Percentiles rank a stretch among this genome's conserved stretches.
phyloP scores from a whole-genome alignment of 2,888 invertebrate genomes.

The Drosophila anomalata region DNA sequence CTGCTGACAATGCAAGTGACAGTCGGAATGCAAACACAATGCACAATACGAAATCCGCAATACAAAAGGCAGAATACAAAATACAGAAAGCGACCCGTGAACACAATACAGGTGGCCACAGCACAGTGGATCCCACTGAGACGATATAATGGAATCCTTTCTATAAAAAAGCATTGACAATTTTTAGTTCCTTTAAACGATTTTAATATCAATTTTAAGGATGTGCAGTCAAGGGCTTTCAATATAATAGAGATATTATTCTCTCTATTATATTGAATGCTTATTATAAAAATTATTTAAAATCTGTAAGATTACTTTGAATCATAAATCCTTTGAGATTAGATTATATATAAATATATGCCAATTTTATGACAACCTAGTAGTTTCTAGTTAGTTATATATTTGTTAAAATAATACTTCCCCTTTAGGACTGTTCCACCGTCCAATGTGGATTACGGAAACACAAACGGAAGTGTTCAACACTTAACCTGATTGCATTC shows the following conservation, averaged over 20 bases:
- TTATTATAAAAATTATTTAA: no score
- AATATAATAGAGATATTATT: no score
- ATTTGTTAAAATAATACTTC: not conserved
- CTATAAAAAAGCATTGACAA: not conserved
- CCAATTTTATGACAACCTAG: no score
- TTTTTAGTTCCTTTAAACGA: not conserved
- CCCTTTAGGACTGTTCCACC: conserved; percentile 4
- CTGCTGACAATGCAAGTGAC: conserved; percentile 71
- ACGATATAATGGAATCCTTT: not conserved
- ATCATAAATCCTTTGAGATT: no score
- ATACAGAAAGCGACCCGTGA: conserved; percentile 30
- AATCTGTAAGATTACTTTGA: no score
- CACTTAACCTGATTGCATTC: conserved; percentile 72
- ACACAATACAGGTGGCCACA: conserved; percentile 44
- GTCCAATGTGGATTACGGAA: conserved; percentile 27
- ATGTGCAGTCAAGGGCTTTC: not conserved
- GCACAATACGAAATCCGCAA: conserved; percentile 42
- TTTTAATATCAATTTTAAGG: no score
- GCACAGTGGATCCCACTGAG: conserved; percentile 17
- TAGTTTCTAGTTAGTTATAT: no score
- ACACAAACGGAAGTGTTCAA: conserved; percentile 55
- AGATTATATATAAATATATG: no score
- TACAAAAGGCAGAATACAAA: conserved; percentile 40
- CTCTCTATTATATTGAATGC: no score
- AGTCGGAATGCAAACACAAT: conserved; percentile 44